Evolutionary conservation across 2,113 vertebrate genomes (phyloP).

Genomic region (Alethe diademata): DNA sequence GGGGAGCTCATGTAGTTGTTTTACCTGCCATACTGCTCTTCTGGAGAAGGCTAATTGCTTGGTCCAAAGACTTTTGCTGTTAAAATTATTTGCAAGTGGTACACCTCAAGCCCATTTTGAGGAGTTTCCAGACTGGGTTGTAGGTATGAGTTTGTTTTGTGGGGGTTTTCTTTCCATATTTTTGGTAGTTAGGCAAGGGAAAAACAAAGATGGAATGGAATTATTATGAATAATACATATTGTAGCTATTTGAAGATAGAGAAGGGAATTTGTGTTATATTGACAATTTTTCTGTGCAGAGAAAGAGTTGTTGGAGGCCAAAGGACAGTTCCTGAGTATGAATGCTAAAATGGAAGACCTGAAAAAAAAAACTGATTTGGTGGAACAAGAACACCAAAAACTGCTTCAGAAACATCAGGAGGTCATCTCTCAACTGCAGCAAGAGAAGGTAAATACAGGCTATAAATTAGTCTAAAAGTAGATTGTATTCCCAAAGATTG

Average conservation of each 20-base stretch:
- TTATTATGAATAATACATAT: neutral
- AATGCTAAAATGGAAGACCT: conserved; percentile 75
- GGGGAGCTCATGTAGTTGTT: neutral
- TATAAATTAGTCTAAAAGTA: neutral
- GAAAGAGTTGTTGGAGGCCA: conserved; percentile 49
- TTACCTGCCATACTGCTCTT: neutral
- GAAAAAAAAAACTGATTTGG: conserved; percentile 66
- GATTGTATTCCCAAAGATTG: neutral
- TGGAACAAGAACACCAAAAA: conserved; percentile 66
- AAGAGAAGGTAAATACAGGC: conserved; percentile 80
- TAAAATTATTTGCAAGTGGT: neutral
- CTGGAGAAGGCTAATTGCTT: neutral
- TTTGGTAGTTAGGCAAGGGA: neutral
- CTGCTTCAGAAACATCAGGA: conserved; percentile 75
- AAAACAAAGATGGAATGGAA: neutral
- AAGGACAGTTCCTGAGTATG: conserved; percentile 70
- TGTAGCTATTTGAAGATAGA: neutral
- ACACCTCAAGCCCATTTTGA: neutral
- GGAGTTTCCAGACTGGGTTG: neutral
- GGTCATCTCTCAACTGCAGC: conserved; percentile 70
- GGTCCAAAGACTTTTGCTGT: neutral
- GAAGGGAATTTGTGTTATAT: neutral
- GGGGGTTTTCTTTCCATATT: neutral
- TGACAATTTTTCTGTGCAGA: conserved; percentile 40
- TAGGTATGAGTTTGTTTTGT: neutral